Conservation (phyloP, 1,140 invertebrate genomes). For the Tyrophagus putrescentiae region DNA sequence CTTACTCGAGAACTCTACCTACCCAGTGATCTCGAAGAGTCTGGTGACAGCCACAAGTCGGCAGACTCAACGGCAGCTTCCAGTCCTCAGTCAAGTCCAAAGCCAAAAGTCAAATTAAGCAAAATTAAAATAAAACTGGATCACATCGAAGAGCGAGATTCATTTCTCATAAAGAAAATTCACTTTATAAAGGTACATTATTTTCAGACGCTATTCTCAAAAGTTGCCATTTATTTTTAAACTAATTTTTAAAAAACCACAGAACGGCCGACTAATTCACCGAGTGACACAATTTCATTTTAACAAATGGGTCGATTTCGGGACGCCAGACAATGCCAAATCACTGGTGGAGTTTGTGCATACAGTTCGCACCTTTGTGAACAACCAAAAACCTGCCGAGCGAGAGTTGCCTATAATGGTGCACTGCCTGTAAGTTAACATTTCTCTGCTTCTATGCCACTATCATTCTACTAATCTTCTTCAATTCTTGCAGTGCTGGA, state of each 20-base stretch:
- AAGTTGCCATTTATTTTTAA: not conserved
- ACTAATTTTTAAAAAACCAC: too few relatives aligned
- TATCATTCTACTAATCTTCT: not conserved
- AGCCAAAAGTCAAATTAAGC: not conserved
- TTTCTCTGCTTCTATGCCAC: not conserved
- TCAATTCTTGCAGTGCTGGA: conserved; percentile 32
- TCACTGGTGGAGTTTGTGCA: conserved; percentile 33
- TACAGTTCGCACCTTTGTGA: conserved; percentile 26
- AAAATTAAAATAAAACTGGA: not conserved
- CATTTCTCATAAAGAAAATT: not conserved
- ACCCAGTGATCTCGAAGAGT: not conserved
- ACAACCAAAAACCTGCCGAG: not conserved
- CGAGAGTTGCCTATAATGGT: conserved; percentile 31
- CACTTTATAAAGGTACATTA: not conserved
- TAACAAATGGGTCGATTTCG: conserved; percentile 35
- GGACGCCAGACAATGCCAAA: conserved; percentile 32
- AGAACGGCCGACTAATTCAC: not conserved
- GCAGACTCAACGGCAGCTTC: not conserved
- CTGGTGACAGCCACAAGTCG: not conserved
- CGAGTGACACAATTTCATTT: conserved; percentile 34
- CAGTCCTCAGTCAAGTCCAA: too few relatives aligned
- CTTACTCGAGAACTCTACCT: not conserved
- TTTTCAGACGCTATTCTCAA: conserved; percentile 15
- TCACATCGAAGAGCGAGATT: not conserved
- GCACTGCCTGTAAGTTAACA: conserved; percentile 33